Conservation (phyloP, 2,888 invertebrate genomes). For the Dryomyza anilis region DNA sequence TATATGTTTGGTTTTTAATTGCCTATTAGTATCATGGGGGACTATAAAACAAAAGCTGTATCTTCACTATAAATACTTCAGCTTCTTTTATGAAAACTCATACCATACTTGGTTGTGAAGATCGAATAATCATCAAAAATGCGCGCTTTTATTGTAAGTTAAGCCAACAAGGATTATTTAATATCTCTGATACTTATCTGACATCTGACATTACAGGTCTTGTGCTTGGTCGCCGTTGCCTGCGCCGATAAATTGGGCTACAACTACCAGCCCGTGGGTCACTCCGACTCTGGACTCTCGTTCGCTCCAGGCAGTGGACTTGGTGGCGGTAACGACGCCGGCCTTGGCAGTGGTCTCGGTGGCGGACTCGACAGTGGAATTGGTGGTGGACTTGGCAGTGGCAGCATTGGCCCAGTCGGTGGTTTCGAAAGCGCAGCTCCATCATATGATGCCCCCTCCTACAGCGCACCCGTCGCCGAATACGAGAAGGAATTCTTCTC, state of each 20-base stretch:
- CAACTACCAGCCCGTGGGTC: constrained; percentile 47
- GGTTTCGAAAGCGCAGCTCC: constrained; percentile 13
- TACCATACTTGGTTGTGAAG: neutral
- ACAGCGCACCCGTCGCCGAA: constrained; percentile 37
- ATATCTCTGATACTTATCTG: neutral
- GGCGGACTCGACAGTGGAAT: constrained; percentile 49
- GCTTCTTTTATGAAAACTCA: neutral
- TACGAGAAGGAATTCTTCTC: constrained; percentile 51
- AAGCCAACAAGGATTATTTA: neutral
- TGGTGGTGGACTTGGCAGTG: constrained; percentile 34
- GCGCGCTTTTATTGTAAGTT: constrained; percentile 23
- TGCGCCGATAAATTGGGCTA: constrained; percentile 50
- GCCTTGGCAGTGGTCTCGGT: constrained; percentile 31
- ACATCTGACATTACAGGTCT: constrained; percentile 20
- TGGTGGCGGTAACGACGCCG: no score
- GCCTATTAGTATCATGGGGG: no score
- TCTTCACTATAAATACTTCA: neutral
- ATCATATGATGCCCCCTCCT: constrained; percentile 29
- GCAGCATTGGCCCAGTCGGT: constrained; percentile 22
- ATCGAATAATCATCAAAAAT: neutral
- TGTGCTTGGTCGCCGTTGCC: constrained; percentile 47
- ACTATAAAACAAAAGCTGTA: no score
- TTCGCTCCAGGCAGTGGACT: neutral
- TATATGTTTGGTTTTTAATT: no score
- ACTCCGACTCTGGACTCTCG: constrained; percentile 40